Conservation (phyloP, 1,140 invertebrate genomes). For the Mercenaria mercenaria region DNA sequence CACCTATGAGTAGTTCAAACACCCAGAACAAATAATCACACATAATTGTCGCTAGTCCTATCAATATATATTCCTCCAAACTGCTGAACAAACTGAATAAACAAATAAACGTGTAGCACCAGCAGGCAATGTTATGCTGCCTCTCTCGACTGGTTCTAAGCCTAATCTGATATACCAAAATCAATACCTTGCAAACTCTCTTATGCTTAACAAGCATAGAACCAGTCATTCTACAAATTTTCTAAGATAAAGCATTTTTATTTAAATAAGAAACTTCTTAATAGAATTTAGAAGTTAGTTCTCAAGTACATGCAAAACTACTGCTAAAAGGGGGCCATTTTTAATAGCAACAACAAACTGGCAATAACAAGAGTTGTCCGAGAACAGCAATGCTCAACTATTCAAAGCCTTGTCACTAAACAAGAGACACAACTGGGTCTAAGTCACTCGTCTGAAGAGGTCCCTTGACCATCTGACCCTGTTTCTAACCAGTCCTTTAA, state of each 20-base stretch:
- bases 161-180: constrained; percentile 23
- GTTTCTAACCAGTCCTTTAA: no score
- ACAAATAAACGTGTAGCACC: background rate
- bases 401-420: no score
- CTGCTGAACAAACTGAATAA: background rate
- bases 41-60: background rate
- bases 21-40: background rate
- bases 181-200: background rate
- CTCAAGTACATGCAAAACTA: no score
- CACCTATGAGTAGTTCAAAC: background rate
- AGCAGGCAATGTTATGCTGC: background rate
- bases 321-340: no score
- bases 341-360: no score
- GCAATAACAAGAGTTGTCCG: no score
- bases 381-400: no score
- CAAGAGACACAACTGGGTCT: no score
- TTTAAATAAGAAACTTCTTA: no score
- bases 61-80: background rate
- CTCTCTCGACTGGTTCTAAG: background rate
- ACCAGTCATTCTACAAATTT: background rate
- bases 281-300: no score
- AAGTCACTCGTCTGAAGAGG: no score
- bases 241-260: background rate
- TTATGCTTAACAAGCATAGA: background rate
- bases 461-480: no score